These are phyloP conservation scores for Drosophila falleni DNA, from an alignment of 2,888 invertebrate species.

Conservation along the genomic window DNA sequence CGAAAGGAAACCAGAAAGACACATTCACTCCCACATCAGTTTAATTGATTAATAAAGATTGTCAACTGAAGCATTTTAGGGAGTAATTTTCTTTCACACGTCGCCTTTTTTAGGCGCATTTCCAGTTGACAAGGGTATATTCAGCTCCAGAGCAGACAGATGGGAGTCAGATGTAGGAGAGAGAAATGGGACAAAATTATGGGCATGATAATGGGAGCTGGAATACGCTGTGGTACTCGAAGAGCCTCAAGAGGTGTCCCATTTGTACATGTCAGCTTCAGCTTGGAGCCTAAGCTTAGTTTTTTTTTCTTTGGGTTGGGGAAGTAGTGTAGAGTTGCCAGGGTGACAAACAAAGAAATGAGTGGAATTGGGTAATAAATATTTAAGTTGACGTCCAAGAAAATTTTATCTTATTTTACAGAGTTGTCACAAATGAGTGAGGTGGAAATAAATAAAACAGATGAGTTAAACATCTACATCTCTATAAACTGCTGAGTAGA, in stretches of 20 bases:
- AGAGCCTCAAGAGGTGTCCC: conserved; percentile 39
- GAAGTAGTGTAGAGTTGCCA: conserved; percentile 20
- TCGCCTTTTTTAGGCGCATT: conserved; percentile 31
- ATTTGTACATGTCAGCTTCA: conserved; percentile 48
- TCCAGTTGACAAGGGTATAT: conserved; percentile 63
- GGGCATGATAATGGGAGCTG: conserved; percentile 42
- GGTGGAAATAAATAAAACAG: not conserved
- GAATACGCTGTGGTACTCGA: conserved; percentile 9
- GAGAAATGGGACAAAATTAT: conserved; percentile 49
- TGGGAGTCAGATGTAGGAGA: conserved; percentile 63
- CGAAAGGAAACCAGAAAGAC: conserved; percentile 47
- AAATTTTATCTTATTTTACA: conserved; percentile 5
- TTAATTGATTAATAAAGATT: conserved; percentile 79
- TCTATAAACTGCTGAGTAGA: not conserved
- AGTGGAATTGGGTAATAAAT: conserved; percentile 4
- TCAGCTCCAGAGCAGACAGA: conserved; percentile 40
- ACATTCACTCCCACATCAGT: conserved; percentile 54
- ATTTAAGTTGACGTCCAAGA: not conserved
- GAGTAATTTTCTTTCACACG: conserved; percentile 63
- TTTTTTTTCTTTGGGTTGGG: not conserved
- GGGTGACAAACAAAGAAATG: not conserved
- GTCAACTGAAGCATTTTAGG: conserved; percentile 59
- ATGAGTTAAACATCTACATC: not conserved
- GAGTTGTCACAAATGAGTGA: conserved; percentile 1
- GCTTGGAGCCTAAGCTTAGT: conserved; percentile 28